Evolutionary conservation across 2,113 vertebrate genomes (phyloP).

Genomic region (Myrmecobius fasciatus): DNA sequence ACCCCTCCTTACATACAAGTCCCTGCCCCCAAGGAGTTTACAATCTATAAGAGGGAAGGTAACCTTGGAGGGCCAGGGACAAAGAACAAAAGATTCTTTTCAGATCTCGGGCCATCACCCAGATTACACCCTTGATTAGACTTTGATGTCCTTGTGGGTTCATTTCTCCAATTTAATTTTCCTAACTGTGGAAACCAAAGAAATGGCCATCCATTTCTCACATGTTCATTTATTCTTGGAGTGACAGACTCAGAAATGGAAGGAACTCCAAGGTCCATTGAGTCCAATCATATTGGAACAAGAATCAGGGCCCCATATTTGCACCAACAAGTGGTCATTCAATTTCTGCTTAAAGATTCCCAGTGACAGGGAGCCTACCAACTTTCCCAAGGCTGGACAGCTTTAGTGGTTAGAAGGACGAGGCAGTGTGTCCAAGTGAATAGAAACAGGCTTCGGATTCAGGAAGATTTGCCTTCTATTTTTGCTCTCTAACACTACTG

Average conservation of each 20-base stretch:
- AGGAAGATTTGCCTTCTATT: not conserved
- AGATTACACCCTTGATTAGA: too few species aligned
- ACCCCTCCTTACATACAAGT: too few species aligned
- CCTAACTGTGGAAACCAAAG: too few species aligned
- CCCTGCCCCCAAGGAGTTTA: too few species aligned
- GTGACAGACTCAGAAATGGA: not conserved
- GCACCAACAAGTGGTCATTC: too few species aligned
- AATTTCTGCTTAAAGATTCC: not conserved
- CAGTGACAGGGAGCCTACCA: not conserved
- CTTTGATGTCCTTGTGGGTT: too few species aligned
- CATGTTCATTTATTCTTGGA: not conserved
- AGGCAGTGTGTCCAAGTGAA: not conserved
- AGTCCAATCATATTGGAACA: not conserved
- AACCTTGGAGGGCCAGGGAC: too few species aligned
- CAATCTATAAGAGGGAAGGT: too few species aligned
- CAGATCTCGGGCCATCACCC: too few species aligned
- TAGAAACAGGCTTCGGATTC: not conserved
- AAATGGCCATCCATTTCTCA: too few species aligned
- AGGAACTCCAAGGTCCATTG: not conserved
- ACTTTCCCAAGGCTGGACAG: not conserved
- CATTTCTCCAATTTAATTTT: too few species aligned
- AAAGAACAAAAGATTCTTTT: too few species aligned
- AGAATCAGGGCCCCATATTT: not conserved
- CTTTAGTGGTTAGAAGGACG: not conserved
- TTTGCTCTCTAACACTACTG: not conserved